Evolutionary conservation across 2,888 invertebrate genomes (phyloP), one percentile per base, ranked within the genome.

Genomic region (Lasioglossum marginatum): DNA sequence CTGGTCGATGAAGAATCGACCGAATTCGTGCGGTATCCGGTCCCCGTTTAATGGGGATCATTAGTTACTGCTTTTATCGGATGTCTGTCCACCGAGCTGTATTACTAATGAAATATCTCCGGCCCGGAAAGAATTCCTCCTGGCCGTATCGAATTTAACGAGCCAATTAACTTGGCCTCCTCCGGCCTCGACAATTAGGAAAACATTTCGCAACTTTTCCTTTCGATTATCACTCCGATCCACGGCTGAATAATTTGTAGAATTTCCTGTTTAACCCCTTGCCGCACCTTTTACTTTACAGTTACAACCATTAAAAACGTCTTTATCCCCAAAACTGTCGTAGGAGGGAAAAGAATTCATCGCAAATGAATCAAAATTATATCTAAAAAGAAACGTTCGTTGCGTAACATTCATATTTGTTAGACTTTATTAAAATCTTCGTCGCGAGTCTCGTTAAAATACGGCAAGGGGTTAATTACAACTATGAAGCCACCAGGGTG

Each of bases 11-110:
- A 87, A 71, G 87, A 78, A 79, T 87, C 87, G 87, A 74, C 78
- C 70, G 77, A 87, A 87, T 81, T 87, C 81, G 81, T 87, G 73
- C 77, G 70, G 83, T 83, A 83, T 52, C 81, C 77, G 81, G 57
- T 37, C 79, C 68, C 81, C 66, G 81, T 83, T 83, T 87, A 87
- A 87, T 87, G 87, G 81, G 31, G 31, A 81, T 77, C 87, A 81
- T 87, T 87, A 87, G 87, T 87, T 81, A 87, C 79, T 77, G 70
- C 83, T 81, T 87, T 87, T 87, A 87, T 87, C 81, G 81, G 68
- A 57, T 66, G 79, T 79, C 71, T 79, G 79, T 60, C 76, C 81
- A 66, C 37, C 43, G 72, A 37, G 31, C 66, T 73, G 27, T 43
- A 72, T 27, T 52, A 34, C 31, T 68, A 63, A 77, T 77, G 68